Base-by-base conservation (phyloP, 2,888 invertebrate species). In the Zhuqinia jingwanae region DNA sequence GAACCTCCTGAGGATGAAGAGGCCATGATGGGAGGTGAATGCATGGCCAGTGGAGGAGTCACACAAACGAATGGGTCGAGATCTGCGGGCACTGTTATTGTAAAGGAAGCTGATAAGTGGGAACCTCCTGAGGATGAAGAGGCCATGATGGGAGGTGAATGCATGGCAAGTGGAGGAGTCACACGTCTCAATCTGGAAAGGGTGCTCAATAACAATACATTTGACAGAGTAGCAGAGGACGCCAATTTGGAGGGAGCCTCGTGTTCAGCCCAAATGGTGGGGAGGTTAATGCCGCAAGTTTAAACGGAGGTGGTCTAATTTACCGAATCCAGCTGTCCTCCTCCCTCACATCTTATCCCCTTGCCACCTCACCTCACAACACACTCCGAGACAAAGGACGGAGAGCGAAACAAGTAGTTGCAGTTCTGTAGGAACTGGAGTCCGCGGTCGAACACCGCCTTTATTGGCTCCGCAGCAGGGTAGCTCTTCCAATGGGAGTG, bases 81-180 rank as follows among this genome's bases (percentile, higher is more conserved):
- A 5, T 27, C 90, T 10, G 85, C 88, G 45, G 89, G n/a, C n/a
- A n/a, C n/a, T n/a, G n/a, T 89, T 13, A 78, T 90, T 10, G 90
- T 90, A 25, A 88, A 86, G 0, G 90, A 90, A 75, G 90, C 90
- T 63, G 89, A 90, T 63, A 76, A 85, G 0, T 90, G 90, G 90
- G 89, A 89, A 63, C 90, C 89, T 1, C 83, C 88, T 25, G 89
- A 89, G 50, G 89, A 89, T 20, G 89, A 90, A 63, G 45, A 85
- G 1, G 84, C 87, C 15, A 76, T 85, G 13, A 89, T 87, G 25
- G 89, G 89, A 13, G n/a, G n/a, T n/a, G n/a, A n/a, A n/a, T n/a
- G n/a, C n/a, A 68, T 45, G 42, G 2, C 65, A 3, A 68, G 22
- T 42, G 68, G 45, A 13, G 45, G 13, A 5, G 60, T n/a, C 5